Evolutionary conservation across 2,888 invertebrate species (phyloP).

Genomic region (Melikaiella ostensackeni): DNA sequence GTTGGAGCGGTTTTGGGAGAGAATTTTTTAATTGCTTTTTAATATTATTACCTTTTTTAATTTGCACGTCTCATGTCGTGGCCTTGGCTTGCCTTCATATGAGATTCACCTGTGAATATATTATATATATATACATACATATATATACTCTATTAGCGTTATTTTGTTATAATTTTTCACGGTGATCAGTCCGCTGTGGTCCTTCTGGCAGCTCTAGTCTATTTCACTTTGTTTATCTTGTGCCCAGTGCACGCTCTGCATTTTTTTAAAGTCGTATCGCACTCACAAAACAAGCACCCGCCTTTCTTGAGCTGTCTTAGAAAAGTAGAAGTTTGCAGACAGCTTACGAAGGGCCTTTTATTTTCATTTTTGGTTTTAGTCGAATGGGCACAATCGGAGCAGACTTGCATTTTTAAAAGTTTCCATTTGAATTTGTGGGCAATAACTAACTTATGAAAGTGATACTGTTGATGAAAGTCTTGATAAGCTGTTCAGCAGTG

Average conservation of each 20-base stretch:
- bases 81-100: constrained; percentile 77
- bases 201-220: constrained; percentile 45
- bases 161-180: constrained; percentile 61
- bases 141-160: constrained; percentile 64
- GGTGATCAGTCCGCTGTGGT: constrained; percentile 61
- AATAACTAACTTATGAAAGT: neutral
- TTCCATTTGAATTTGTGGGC: neutral
- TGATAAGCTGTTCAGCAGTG: neutral
- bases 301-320: constrained; percentile 38
- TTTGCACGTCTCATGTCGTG: constrained; percentile 77
- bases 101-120: constrained; percentile 75
- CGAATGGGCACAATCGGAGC: neutral
- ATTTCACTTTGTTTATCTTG: constrained; percentile 15
- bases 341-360: constrained; percentile 32
- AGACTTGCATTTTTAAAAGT: neutral
- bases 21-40: constrained; percentile 76
- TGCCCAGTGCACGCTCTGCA: constrained; percentile 43
- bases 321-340: constrained; percentile 35
- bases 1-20: constrained; percentile 77
- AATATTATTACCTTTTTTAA: constrained; percentile 71
- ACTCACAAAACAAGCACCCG: constrained; percentile 10
- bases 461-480: neutral
- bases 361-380: constrained; percentile 37
- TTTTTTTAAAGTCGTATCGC: constrained; percentile 39
- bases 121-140: constrained; percentile 59